phyloP scores from a whole-genome alignment of 2,797 vertebrate genomes.

The Scleropages formosus region DNA sequence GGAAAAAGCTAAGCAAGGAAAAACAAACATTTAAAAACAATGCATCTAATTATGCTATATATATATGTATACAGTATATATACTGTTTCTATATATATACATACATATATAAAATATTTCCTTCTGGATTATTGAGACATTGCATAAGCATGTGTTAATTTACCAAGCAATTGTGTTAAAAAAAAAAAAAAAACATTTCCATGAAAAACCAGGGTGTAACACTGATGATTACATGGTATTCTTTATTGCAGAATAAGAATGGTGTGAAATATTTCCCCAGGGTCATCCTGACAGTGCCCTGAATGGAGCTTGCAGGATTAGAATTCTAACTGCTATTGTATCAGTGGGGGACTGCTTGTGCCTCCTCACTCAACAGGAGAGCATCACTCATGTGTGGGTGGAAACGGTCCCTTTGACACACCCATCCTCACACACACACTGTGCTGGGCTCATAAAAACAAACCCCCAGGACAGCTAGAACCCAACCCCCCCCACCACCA shows the following conservation, averaged over 20 bases:
- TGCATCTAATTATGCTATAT: too few relatives aligned
- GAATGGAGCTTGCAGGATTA: background rate
- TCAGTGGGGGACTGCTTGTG: background rate
- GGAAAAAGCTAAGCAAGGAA: too few relatives aligned
- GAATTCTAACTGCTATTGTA: background rate
- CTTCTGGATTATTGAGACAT: too few relatives aligned
- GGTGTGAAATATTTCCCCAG: background rate
- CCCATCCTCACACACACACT: background rate
- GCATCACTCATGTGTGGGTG: conserved; percentile 35
- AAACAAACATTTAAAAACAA: too few relatives aligned
- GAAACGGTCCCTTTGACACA: conserved; percentile 41
- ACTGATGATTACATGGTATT: background rate
- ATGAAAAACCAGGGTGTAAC: conserved; percentile 15
- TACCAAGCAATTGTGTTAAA: too few relatives aligned
- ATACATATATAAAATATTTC: too few relatives aligned
- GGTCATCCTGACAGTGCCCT: background rate
- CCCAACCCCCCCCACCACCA: too few relatives aligned
- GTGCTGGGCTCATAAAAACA: background rate
- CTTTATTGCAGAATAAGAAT: background rate
- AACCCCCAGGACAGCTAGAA: background rate
- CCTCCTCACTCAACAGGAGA: conserved; percentile 47
- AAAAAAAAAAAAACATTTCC: background rate
- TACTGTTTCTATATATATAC: too few relatives aligned
- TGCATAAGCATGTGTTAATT: too few relatives aligned
- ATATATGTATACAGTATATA: too few relatives aligned